These are phyloP conservation scores for Nemopilema nomurai DNA, from an alignment of 30 jellyfish, hydroid and myxozoan genomes.

Conservation along the genomic window DNA sequence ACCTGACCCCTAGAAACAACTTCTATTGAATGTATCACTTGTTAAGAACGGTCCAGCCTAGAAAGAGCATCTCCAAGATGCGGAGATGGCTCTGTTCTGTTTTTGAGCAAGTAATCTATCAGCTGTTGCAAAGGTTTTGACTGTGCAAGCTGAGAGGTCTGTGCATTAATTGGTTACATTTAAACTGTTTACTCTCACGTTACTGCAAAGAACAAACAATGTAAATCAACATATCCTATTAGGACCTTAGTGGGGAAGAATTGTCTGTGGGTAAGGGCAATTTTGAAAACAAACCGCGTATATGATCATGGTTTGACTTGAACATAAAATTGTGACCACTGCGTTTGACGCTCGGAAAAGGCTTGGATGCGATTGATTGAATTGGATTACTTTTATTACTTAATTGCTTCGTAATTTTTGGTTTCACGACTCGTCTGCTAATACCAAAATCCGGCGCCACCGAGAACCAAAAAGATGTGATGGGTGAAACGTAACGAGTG, in stretches of 20 bases:
- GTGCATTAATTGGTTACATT: too few species aligned
- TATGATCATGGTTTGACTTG: background rate
- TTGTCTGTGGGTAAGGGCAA: background rate
- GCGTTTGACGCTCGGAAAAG: background rate
- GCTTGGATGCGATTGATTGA: constrained; percentile 17
- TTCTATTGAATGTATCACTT: too few species aligned
- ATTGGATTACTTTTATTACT: constrained; percentile 43
- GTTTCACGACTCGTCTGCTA: constrained; percentile 43
- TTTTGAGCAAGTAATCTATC: too few species aligned
- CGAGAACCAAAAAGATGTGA: constrained; percentile 44
- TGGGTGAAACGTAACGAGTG: constrained; percentile 55
- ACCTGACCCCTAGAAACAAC: too few species aligned
- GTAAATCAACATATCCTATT: background rate
- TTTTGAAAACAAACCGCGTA: background rate
- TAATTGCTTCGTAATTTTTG: constrained; percentile 50
- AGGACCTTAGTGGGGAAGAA: background rate
- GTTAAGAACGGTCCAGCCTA: too few species aligned
- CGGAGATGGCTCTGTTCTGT: too few species aligned
- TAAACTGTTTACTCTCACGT: too few species aligned
- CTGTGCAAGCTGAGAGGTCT: too few species aligned
- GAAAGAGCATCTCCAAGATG: too few species aligned
- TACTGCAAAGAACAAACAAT: background rate
- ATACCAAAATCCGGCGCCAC: constrained; percentile 63
- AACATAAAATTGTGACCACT: background rate
- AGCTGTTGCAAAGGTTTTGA: too few species aligned